phyloP scores from a whole-genome alignment of 2,113 vertebrate genomes.

The Sakesphorus luctuosus region DNA sequence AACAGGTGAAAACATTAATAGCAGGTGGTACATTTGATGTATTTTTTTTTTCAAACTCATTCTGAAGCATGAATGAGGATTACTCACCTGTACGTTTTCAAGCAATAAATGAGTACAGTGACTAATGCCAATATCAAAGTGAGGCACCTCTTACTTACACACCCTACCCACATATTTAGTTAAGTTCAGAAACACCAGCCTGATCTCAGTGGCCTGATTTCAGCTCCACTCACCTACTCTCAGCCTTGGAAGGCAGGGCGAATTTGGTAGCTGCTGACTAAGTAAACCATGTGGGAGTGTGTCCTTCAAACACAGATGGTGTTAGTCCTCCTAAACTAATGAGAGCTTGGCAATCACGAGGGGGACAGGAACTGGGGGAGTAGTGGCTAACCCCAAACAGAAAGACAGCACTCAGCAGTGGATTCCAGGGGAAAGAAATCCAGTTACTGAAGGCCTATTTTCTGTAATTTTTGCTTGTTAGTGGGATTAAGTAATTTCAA shows the following conservation, averaged over 20 bases:
- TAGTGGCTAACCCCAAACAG: background rate
- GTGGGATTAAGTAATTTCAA: background rate
- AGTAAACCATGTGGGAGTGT: conserved; percentile 28
- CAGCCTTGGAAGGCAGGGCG: background rate
- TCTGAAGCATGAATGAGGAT: conserved; percentile 35
- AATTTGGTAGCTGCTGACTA: conserved; percentile 39
- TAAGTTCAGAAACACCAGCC: conserved; percentile 5
- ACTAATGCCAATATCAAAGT: conserved; percentile 23
- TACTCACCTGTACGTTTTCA: conserved; percentile 34
- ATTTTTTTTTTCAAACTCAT: background rate
- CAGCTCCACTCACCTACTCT: conserved; percentile 40
- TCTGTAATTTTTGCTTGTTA: background rate
- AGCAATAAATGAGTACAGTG: conserved; percentile 23
- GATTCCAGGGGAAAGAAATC: background rate
- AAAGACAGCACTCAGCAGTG: background rate
- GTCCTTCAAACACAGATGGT: conserved; percentile 49
- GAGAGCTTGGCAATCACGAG: background rate
- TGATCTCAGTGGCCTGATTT: conserved; percentile 1
- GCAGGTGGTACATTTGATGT: background rate
- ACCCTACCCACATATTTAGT: background rate
- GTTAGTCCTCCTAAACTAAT: conserved; percentile 46
- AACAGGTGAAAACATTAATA: background rate
- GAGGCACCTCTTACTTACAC: conserved; percentile 17
- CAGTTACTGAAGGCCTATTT: background rate
- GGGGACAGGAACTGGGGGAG: background rate